Evolutionary conservation across 2,113 vertebrate species (phyloP).

Genomic region (Laterallus jamaicensis): DNA sequence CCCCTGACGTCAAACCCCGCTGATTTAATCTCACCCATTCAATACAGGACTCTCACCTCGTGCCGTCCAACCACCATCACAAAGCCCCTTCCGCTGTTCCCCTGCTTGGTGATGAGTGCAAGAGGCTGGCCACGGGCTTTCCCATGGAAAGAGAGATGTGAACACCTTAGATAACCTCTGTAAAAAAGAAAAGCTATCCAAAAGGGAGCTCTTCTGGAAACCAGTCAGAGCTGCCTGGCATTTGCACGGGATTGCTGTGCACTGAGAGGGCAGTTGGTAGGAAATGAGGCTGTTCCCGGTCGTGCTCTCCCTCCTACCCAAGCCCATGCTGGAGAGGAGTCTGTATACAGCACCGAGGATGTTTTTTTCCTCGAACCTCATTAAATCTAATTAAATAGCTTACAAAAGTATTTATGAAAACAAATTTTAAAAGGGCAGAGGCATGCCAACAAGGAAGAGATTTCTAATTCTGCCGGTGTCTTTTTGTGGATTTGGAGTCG

Average conservation of each 20-base stretch:
- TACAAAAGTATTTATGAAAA: slow-evolving; percentile 71
- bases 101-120: neutral
- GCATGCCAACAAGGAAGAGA: slow-evolving; percentile 66
- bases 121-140: neutral
- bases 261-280: neutral
- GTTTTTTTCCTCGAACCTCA: slow-evolving; percentile 68
- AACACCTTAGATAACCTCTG: neutral
- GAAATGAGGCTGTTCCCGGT: neutral
- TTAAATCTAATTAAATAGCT: slow-evolving; percentile 78
- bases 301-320: neutral
- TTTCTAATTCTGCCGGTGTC: slow-evolving; percentile 69
- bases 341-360: slow-evolving; percentile 14
- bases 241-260: neutral
- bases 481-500: slow-evolving; percentile 77
- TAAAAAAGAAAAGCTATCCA: neutral
- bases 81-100: neutral
- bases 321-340: neutral
- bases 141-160: fast-evolving
- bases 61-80: fast-evolving
- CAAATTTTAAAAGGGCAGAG: slow-evolving; percentile 60
- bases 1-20: neutral
- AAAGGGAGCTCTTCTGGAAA: neutral
- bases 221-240: fast-evolving
- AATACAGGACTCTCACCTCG: fast-evolving
- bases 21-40: neutral